Percentiles rank a stretch among this genome's conserved stretches.
These are phyloP conservation scores for Thymelicus acteon DNA, from an alignment of 2,888 invertebrate species.

Conservation along the genomic window DNA sequence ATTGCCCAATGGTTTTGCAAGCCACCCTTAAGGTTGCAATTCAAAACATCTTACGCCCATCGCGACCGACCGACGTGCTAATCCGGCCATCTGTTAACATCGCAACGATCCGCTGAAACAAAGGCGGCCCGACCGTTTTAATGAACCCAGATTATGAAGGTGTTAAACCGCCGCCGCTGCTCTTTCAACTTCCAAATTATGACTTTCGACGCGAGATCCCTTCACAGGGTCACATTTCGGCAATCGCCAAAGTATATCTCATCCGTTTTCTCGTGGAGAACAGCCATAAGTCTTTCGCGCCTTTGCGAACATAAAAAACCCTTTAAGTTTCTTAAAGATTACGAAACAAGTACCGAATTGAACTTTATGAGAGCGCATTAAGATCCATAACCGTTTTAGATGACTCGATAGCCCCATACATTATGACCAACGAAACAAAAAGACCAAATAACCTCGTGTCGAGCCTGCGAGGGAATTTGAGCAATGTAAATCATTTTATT, in stretches of 20 bases:
- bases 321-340: conserved; percentile 58
- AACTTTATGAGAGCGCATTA: conserved; percentile 60
- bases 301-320: conserved; percentile 64
- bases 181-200: conserved; percentile 84
- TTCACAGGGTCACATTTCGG: conserved; percentile 78
- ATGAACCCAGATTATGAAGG: conserved; percentile 84
- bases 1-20: neutral
- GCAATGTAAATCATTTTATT: conserved; percentile 83
- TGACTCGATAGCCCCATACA: conserved; percentile 74
- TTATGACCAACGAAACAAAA: conserved; percentile 78
- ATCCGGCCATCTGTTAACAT: conserved; percentile 81
- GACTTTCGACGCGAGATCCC: conserved; percentile 71
- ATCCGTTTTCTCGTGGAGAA: conserved; percentile 60
- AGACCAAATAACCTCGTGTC: conserved; percentile 77
- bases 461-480: conserved; percentile 75
- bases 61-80: conserved; percentile 64
- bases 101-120: conserved; percentile 82
- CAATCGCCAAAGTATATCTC: conserved; percentile 67
- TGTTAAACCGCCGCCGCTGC: conserved; percentile 78
- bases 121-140: conserved; percentile 78
- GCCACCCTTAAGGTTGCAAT: conserved; percentile 14
- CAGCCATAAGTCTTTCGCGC: conserved; percentile 67
- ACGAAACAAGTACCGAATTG: conserved; percentile 50
- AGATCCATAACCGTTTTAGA: conserved; percentile 47
- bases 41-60: conserved; percentile 56